A percentile compares a stretch with the other conserved stretches of the same genome.
These are phyloP conservation scores for Ceratosolen fusciceps DNA, from an alignment of 1,140 invertebrate species.

Conservation along the genomic window DNA sequence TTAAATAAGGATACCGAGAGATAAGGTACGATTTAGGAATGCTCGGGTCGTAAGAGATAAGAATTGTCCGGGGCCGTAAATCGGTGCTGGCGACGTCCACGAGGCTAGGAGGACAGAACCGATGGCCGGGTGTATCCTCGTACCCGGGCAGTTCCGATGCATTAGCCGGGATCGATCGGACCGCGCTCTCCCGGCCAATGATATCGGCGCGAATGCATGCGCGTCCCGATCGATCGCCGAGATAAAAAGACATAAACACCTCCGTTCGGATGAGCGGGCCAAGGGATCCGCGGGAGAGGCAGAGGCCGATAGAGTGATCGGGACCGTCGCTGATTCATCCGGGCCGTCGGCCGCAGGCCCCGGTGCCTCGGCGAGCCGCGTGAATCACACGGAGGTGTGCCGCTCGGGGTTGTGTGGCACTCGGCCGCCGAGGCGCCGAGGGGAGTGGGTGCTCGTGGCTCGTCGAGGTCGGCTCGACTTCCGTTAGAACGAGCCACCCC, in stretches of 20 bases:
- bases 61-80: no score
- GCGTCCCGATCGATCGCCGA: background rate
- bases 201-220: no score
- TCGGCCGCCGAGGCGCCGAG: background rate
- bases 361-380: conserved; percentile 36
- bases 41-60: no score
- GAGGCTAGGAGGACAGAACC: background rate
- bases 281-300: no score
- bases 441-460: background rate
- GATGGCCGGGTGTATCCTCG: no score
- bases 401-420: background rate
- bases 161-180: background rate
- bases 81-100: background rate
- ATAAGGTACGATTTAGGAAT: no score
- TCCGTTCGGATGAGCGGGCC: no score
- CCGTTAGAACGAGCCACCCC: conserved; percentile 62
- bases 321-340: no score
- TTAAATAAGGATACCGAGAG: no score
- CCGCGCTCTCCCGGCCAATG: background rate
- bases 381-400: conserved; percentile 56
- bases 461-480: conserved; percentile 59
- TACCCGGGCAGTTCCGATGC: no score
- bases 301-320: background rate
- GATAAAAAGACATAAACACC: no score
- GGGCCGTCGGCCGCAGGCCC: background rate